Percentiles rank a stretch among this genome's conserved stretches.
Conservation (phyloP, 2,797 vertebrate species). For the Acrocephalus scirpaceus region DNA sequence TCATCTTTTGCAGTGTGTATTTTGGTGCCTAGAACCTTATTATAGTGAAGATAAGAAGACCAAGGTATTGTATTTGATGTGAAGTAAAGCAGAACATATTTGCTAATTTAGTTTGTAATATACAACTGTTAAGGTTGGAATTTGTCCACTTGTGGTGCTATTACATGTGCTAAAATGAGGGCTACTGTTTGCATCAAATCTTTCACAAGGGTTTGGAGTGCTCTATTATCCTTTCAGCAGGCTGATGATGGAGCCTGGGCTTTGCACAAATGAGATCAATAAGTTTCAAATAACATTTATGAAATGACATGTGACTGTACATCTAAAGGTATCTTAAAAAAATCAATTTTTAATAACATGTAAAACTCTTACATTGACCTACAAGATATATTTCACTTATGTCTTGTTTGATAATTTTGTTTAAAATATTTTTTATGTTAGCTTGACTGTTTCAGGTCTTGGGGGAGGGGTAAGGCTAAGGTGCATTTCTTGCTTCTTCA, state of each 20-base stretch:
- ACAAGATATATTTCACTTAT: slow-evolving; percentile 52
- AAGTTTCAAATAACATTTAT: slow-evolving; percentile 78
- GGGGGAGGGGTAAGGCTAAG: fast-evolving
- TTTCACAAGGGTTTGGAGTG: slow-evolving; percentile 76
- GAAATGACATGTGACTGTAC: slow-evolving; percentile 72
- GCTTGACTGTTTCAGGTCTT: slow-evolving; percentile 17
- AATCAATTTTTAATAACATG: slow-evolving; percentile 78
- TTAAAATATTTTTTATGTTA: slow-evolving; percentile 63
- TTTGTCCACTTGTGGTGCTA: slow-evolving; percentile 73
- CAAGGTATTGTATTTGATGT: slow-evolving; percentile 62
- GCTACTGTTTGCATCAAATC: slow-evolving; percentile 77
- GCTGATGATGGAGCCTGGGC: slow-evolving; percentile 71
- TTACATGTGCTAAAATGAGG: slow-evolving; percentile 75
- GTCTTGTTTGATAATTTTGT: slow-evolving; percentile 68
- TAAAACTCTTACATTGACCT: slow-evolving; percentile 68
- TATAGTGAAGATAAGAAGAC: slow-evolving; percentile 66
- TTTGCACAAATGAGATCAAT: slow-evolving; percentile 80
- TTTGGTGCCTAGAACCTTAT: slow-evolving; percentile 59
- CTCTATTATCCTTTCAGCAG: slow-evolving; percentile 80
- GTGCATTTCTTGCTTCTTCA: slow-evolving; percentile 6
- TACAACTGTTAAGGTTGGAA: slow-evolving; percentile 62
- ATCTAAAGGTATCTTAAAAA: slow-evolving; percentile 67
- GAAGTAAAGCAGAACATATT: slow-evolving; percentile 70
- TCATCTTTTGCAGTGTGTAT: slow-evolving; percentile 15
- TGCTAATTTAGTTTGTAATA: slow-evolving; percentile 74